Evolutionary conservation across 2,113 vertebrate species (phyloP), one percentile per base, ranked within the genome.

Genomic region (Antigone vipio): DNA sequence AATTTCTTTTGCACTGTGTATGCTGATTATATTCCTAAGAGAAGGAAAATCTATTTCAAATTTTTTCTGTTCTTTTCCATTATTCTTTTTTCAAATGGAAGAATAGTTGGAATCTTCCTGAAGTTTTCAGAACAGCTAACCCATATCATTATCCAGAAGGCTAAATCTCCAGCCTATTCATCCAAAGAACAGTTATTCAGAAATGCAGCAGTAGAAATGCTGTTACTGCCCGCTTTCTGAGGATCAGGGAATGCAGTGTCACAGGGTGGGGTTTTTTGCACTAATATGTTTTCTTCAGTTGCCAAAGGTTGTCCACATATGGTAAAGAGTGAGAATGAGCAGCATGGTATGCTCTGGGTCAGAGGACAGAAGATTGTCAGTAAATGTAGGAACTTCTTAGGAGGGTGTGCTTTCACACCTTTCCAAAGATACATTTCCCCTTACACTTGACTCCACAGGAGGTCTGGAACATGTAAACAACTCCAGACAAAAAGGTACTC

Each of bases 1-100:
- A 77, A 81, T 96, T 97, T 93, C 50, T 63, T 94, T 9, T 63
- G 35, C 58, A 12, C 53, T 89, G 5, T 52, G 17, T 63, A 26
- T 20, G 47, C 6, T 76, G 40, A 73, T 92, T 77, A 40, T 62
- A 55, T 59, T 93, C 72, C 81, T 72, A 91, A 89, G 27, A 58
- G 67, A 92, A 73, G 13, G 29, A 45, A 88, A 91, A 79, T 34
- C 40, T 88, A 40, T 86, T 78, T 63, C 7, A 0, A 2, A 38
- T 64, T 86, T 35, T 77, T 75, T 53, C 8, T 72, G 6, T 47
- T 77, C 9, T 88, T 94, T 55, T 38, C 5, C 7, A 30, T 38
- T 62, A 6, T 77, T 66, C 4, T n/a, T 35, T 82, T n/a, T 27
- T 20, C 9, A 58, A 47, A 38, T 19, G 12, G 34, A 52, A 81